Conservation (phyloP, 2,888 invertebrate genomes). For the Clanis bilineata region DNA sequence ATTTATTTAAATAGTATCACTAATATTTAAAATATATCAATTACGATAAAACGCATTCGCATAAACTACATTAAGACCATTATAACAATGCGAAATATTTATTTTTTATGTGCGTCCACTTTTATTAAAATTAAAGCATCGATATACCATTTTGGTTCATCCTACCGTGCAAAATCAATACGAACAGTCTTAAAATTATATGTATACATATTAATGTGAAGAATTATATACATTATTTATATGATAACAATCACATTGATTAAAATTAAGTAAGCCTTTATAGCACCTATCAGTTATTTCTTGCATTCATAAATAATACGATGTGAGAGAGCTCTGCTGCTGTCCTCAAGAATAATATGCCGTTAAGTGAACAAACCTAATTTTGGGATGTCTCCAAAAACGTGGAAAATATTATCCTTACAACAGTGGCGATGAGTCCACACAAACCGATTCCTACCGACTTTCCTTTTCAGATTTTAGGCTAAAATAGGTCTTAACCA, state of each 20-base stretch:
- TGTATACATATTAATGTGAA: constrained; percentile 36
- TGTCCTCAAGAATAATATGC: too few relatives aligned
- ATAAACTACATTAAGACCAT: constrained; percentile 37
- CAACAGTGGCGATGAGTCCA: too few relatives aligned
- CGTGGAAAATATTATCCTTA: too few relatives aligned
- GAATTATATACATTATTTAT: constrained; percentile 46
- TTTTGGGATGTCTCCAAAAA: too few relatives aligned
- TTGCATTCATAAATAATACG: background rate
- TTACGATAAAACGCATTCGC: constrained; percentile 32
- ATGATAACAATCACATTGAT: constrained; percentile 6
- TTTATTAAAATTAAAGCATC: constrained; percentile 23
- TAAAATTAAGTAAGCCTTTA: constrained; percentile 66
- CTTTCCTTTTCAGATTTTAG: too few relatives aligned
- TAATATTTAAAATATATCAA: constrained; percentile 37
- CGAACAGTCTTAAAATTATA: constrained; percentile 24
- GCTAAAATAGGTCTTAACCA: too few relatives aligned
- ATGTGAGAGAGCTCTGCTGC: background rate
- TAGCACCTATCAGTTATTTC: constrained; percentile 64
- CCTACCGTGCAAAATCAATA: constrained; percentile 7
- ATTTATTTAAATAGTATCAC: constrained; percentile 42
- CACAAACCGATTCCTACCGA: too few relatives aligned
- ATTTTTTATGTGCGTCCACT: constrained; percentile 26
- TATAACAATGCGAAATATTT: constrained; percentile 30
- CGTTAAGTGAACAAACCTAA: too few relatives aligned
- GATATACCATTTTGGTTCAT: constrained; percentile 18